Conservation (phyloP, 2,113 vertebrate species). For the Pardalotus punctatus region DNA sequence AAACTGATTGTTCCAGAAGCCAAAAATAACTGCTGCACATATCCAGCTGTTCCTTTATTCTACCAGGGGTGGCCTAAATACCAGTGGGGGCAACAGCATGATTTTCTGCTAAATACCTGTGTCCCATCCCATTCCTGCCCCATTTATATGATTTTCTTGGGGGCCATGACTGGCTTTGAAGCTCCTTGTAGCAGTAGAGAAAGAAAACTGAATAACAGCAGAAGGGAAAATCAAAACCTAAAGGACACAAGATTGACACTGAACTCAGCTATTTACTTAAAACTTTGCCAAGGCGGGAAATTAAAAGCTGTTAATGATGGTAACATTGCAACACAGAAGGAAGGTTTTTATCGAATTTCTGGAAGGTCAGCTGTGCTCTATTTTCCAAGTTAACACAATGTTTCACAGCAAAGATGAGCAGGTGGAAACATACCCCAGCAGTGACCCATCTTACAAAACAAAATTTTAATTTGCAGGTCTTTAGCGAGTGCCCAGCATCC, state of each 20-base stretch:
- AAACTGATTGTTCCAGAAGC: constrained; percentile 8
- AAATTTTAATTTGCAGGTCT: background rate
- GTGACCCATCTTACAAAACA: background rate
- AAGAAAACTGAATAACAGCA: background rate
- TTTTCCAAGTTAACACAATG: background rate
- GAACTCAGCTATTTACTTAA: background rate
- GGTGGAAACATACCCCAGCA: background rate
- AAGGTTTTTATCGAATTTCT: background rate
- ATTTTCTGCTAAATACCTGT: background rate
- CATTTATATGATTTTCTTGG: background rate
- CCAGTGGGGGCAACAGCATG: background rate
- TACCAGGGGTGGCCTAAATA: background rate
- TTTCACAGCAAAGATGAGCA: background rate
- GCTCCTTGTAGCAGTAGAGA: background rate
- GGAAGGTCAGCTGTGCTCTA: background rate
- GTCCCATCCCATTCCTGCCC: background rate
- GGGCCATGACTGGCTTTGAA: background rate
- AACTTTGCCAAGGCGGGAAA: background rate
- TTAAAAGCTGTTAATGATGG: background rate
- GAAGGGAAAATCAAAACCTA: background rate
- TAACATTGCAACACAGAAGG: background rate
- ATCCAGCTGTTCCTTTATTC: constrained; percentile 32
- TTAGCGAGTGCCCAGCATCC: background rate
- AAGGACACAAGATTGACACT: accelerated
- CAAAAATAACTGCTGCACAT: constrained; percentile 4